phyloP scores from a whole-genome alignment of 2,113 vertebrate genomes.

The Oreotrochilus melanogaster region DNA sequence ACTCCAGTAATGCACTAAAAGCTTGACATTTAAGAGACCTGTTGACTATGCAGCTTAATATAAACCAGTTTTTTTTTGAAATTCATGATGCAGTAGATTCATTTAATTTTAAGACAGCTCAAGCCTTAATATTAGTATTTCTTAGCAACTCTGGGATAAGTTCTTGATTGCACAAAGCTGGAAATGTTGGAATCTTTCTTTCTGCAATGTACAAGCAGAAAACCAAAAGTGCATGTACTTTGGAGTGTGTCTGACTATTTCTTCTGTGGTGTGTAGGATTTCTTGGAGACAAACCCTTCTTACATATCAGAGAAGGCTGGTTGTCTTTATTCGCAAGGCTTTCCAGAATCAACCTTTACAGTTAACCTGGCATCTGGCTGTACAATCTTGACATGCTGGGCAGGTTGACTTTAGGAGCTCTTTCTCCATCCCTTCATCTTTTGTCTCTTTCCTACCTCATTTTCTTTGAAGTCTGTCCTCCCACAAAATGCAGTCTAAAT shows the following conservation, averaged over 20 bases:
- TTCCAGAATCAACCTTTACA: background rate
- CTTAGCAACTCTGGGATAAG: background rate
- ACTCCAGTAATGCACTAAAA: background rate
- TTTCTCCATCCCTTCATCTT: background rate
- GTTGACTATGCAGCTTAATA: background rate
- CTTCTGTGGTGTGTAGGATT: background rate
- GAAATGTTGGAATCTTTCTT: background rate
- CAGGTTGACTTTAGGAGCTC: background rate
- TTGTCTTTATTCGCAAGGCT: background rate
- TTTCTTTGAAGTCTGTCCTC: background rate
- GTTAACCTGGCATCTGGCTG: background rate
- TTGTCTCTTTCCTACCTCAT: background rate
- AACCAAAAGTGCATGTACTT: background rate
- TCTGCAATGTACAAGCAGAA: background rate
- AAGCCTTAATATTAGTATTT: background rate
- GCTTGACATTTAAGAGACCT: background rate
- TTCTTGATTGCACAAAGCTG: background rate
- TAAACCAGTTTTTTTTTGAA: accelerated
- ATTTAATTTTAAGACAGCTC: background rate
- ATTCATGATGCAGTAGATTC: background rate
- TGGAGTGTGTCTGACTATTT: background rate
- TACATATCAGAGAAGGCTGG: background rate
- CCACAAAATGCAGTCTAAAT: background rate
- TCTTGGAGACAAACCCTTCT: background rate
- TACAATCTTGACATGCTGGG: background rate